Evolutionary conservation across 2,888 invertebrate genomes (phyloP).

Genomic region (Mythimna albipuncta): DNA sequence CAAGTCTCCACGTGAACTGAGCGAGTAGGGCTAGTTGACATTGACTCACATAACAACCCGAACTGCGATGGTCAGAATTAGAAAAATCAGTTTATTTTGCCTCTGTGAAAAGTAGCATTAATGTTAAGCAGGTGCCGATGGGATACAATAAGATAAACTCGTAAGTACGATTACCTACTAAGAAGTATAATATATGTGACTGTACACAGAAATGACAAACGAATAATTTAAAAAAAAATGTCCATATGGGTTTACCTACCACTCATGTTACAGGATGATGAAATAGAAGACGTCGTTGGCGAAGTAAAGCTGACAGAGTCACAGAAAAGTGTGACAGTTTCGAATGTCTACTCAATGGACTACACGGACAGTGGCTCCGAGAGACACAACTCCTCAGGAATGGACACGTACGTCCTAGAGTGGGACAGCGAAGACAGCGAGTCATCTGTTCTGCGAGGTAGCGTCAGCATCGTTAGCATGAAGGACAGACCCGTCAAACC

Average conservation of each 20-base stretch:
- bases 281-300: slow-evolving; percentile 82
- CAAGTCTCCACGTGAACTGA: not conserved
- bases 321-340: slow-evolving; percentile 85
- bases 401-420: slow-evolving; percentile 84
- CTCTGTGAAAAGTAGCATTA: too few relatives aligned
- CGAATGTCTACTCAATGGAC: slow-evolving; percentile 81
- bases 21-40: slow-evolving; percentile 4
- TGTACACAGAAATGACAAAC: not conserved
- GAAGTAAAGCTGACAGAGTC: slow-evolving; percentile 83
- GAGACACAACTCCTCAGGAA: slow-evolving; percentile 82
- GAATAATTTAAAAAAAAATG: not conserved
- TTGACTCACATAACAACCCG: not conserved
- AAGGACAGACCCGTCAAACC: slow-evolving; percentile 46
- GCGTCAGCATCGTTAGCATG: slow-evolving; percentile 68
- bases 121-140: not conserved
- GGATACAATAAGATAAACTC: not conserved
- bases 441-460: slow-evolving; percentile 67
- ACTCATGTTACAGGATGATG: slow-evolving; percentile 77
- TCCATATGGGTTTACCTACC: not conserved
- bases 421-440: slow-evolving; percentile 82
- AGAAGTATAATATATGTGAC: too few relatives aligned
- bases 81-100: not conserved
- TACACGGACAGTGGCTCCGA: slow-evolving; percentile 85
- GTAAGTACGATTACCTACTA: not conserved
- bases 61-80: not conserved